A percentile compares a stretch with the other conserved stretches of the same genome.
phyloP scores from a whole-genome alignment of 2,113 vertebrate genomes.

The Empidonax alnorum region DNA sequence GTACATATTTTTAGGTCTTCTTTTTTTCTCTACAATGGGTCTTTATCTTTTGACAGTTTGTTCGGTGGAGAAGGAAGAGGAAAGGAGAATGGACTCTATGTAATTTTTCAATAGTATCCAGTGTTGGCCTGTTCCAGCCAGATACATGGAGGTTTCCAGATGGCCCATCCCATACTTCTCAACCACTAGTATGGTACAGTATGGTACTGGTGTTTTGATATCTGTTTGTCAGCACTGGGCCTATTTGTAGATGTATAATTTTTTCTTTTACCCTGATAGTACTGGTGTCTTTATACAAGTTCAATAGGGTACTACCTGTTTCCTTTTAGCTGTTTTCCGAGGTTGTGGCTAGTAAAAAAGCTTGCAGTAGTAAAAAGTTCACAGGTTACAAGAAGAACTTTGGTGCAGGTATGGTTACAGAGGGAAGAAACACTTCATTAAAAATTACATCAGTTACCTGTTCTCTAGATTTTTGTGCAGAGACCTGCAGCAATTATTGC shows the following conservation, averaged over 20 bases:
- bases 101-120: constrained; percentile 59
- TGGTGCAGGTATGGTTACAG: neutral
- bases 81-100: constrained; percentile 46
- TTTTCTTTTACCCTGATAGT: neutral
- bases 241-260: neutral
- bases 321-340: neutral
- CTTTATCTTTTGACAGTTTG: constrained; percentile 59
- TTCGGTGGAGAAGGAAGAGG: constrained; percentile 56
- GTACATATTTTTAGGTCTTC: neutral
- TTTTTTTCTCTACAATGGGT: constrained; percentile 36
- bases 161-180: constrained; percentile 58
- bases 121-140: constrained; percentile 53
- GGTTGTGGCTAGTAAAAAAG: neutral
- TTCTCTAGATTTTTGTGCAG: neutral
- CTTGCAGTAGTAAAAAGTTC: neutral
- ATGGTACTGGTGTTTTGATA: constrained; percentile 43
- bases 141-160: constrained; percentile 53
- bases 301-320: neutral
- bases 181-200: constrained; percentile 60
- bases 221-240: constrained; percentile 45
- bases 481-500: neutral
- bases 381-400: neutral
- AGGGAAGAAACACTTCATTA: neutral
- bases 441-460: accelerated
- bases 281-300: neutral